These are phyloP conservation scores for Marronus borbonicus DNA, from an alignment of 2,888 invertebrate species.

Conservation along the genomic window DNA sequence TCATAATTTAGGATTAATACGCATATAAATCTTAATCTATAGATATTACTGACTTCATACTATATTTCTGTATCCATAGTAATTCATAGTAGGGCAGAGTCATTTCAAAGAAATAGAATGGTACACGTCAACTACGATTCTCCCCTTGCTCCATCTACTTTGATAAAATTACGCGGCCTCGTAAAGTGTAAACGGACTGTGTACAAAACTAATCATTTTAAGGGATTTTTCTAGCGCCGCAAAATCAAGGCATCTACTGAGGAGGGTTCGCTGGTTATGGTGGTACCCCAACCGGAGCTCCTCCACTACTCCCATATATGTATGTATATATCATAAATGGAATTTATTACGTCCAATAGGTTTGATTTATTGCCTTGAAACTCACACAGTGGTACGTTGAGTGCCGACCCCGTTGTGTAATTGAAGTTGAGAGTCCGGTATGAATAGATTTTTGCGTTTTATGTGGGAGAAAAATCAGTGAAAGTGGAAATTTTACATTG, in stretches of 20 bases:
- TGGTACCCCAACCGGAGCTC: neutral
- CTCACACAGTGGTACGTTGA: neutral
- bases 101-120: neutral
- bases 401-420: constrained; percentile 23
- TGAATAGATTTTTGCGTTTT: neutral
- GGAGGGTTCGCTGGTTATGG: constrained; percentile 16
- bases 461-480: neutral
- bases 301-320: constrained; percentile 16
- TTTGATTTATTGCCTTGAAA: constrained; percentile 53
- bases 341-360: constrained; percentile 57
- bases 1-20: too few relatives aligned
- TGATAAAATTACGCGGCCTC: constrained; percentile 52
- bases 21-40: too few relatives aligned
- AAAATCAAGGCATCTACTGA: constrained; percentile 37
- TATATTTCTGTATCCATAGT: too few relatives aligned
- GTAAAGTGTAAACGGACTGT: constrained; percentile 52
- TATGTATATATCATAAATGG: constrained; percentile 56
- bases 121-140: neutral
- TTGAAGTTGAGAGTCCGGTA: constrained; percentile 3
- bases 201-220: constrained; percentile 56
- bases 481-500: neutral
- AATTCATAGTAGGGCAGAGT: too few relatives aligned
- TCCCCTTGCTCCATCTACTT: constrained; percentile 39
- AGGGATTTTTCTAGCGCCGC: constrained; percentile 49
- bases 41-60: too few relatives aligned